phyloP scores from a whole-genome alignment of 2,888 invertebrate genomes.

The Marronus borbonicus region DNA sequence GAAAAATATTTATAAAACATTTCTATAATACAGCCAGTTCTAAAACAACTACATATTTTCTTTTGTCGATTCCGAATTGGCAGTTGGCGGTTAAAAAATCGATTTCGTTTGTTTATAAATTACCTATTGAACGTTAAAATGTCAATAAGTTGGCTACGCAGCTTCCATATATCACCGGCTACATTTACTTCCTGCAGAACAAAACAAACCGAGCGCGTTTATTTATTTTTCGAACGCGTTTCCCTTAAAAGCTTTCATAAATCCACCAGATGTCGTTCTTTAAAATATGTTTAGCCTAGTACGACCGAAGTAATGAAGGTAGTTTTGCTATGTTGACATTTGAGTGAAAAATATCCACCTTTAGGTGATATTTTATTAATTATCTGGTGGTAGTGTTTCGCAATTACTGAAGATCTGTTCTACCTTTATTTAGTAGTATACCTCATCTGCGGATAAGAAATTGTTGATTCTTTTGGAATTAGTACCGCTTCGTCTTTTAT shows the following conservation, averaged over 20 bases:
- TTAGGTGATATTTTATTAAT: not conserved
- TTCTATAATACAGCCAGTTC: not conserved
- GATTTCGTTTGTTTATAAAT: conserved; percentile 19
- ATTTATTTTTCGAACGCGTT: conserved; percentile 43
- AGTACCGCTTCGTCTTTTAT: too few species aligned
- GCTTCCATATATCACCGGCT: conserved; percentile 21
- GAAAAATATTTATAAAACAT: conserved; percentile 18
- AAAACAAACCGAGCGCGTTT: conserved; percentile 25
- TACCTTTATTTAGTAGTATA: too few species aligned
- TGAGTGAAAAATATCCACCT: conserved; percentile 4
- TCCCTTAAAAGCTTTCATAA: conserved; percentile 45
- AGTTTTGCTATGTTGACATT: not conserved
- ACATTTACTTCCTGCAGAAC: conserved; percentile 42
- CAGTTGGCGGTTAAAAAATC: not conserved
- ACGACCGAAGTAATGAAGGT: not conserved
- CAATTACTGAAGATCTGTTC: too few species aligned
- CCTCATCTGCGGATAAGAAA: too few species aligned
- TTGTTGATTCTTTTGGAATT: too few species aligned
- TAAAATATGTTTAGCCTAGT: conserved; percentile 37
- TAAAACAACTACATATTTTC: not conserved
- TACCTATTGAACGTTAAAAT: conserved; percentile 12
- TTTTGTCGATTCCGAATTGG: not conserved
- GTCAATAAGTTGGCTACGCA: conserved; percentile 30
- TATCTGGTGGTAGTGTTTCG: not conserved
- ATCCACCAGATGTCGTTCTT: conserved; percentile 44